Evolutionary conservation across 2,113 vertebrate genomes (phyloP).

Genomic region (Myotis brandtii): DNA sequence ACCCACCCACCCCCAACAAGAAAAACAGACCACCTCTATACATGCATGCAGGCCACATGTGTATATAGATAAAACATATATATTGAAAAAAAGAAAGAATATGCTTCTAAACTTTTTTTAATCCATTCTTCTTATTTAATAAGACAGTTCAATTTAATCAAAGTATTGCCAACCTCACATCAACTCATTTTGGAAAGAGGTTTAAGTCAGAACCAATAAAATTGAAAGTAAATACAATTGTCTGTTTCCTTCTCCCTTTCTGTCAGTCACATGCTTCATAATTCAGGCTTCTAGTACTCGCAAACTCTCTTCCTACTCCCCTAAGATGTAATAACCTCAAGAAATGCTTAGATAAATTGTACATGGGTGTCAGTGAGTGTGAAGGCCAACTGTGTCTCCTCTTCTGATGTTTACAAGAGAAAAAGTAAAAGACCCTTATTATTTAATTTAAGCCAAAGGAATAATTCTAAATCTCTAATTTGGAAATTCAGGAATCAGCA

Average conservation of each 20-base stretch:
- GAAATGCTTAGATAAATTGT: neutral
- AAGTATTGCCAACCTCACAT: neutral
- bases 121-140: neutral
- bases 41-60: neutral
- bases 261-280: neutral
- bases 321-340: neutral
- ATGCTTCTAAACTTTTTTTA: neutral
- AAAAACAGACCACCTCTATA: neutral
- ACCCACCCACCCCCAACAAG: neutral
- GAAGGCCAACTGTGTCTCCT: neutral
- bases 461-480: neutral
- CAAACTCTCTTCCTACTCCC: neutral
- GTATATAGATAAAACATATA: neutral
- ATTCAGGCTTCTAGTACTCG: neutral
- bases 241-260: neutral
- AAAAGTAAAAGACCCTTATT: neutral
- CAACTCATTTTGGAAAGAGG: neutral
- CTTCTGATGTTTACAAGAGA: neutral
- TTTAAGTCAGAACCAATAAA: conserved; percentile 28
- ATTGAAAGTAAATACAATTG: neutral
- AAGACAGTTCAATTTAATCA: neutral
- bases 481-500: neutral
- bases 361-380: neutral
- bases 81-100: neutral
- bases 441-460: neutral